Evolutionary conservation across 2,888 invertebrate genomes (phyloP), one percentile per base, ranked within the genome.

Genomic region (Amphipoea lucens): DNA sequence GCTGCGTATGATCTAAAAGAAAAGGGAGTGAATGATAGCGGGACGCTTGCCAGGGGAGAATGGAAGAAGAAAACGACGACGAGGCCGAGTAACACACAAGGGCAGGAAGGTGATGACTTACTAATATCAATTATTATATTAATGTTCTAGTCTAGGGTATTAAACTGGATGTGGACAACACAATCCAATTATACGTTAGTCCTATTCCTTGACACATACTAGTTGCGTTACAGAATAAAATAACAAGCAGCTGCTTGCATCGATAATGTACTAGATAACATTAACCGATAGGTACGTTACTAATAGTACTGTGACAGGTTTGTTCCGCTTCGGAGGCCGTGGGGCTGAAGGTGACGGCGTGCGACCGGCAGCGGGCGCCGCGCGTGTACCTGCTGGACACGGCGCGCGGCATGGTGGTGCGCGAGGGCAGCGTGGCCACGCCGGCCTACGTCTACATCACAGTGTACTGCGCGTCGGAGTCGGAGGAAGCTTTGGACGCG

Each of bases 261-360:
- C 4, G 67, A n/a, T 17, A 42, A 45, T 67, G n/a, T 9, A 42
- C n/a, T n/a, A n/a, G 17, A 5, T 67, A 45, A 67, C 2, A 67
- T 45, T n/a, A 9, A 42, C 23, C 42, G n/a, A 14, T 40, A 36
- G 36, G 5, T 73, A 20, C 7, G 45, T 45, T 48, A 29, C 7
- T 48, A 23, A 73, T n/a, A 36, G 12, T 65, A 42, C 40, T 76
- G 40, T 48, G 17, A 60, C 69, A 85, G 85, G 69, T 75, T n/a
- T 85, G 85, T 57, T 20, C 48, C 4, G 66, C 66, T 5, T 36
- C 69, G 29, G 66, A 60, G n/a, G 69, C 79, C n/a, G 75, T 72
- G 51, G 85, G 85, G 14, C 29, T 85, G 60, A 65, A 57, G 54
- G 85, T 76, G 71, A 70, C 67, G 12, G 85, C 85, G 54, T 85